Evolutionary conservation across 2,797 vertebrate genomes (phyloP), one percentile per base, ranked within the genome.

Genomic region (Girardinus metallicus): DNA sequence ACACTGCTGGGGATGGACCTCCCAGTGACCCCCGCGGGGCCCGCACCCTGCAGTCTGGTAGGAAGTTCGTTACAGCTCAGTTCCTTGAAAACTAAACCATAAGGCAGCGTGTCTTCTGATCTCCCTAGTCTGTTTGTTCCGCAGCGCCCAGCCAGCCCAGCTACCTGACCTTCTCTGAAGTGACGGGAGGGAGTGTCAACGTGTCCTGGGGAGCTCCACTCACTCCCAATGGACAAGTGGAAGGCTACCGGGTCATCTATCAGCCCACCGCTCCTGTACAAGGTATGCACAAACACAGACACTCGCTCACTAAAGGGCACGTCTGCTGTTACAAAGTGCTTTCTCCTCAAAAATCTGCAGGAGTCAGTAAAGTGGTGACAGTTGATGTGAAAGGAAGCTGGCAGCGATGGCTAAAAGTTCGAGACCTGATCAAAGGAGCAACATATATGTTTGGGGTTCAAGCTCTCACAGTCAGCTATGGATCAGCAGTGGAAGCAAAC

Each of bases 341-440:
- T 31, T 75, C 36, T 43, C 26, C 36, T 36, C 0, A 4, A 23
- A 34, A 74, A 41, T 75, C 26, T 81, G 29, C 86, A 99, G 98
- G 98, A 11, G 97, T 99, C 84, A 99, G 96, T 90, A 98, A 98
- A 92, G 96, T 98, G 89, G 97, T 99, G 93, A 99, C 97, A 0
- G 98, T 99, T 94, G 97, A 98, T 12, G 97, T 99, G 76, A 96
- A 96, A 82, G 98, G 98, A 47, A 97, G 96, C 93, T 96, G 97
- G 97, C 98, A 97, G 62, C 97, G 95, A 70, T 99, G 98, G 98
- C 91, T 99, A 74, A 98, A 98, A 91, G 97, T 98, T 77, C 96
- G 97, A 53, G 98, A 99, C 86, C 96, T 99, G 88, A 95, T 95
- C 77, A 97, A 96, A 85, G 97, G 97, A 39, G 90, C 96, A 44